phyloP scores from a whole-genome alignment of 2,888 invertebrate genomes.

The Eudemis profundana region DNA sequence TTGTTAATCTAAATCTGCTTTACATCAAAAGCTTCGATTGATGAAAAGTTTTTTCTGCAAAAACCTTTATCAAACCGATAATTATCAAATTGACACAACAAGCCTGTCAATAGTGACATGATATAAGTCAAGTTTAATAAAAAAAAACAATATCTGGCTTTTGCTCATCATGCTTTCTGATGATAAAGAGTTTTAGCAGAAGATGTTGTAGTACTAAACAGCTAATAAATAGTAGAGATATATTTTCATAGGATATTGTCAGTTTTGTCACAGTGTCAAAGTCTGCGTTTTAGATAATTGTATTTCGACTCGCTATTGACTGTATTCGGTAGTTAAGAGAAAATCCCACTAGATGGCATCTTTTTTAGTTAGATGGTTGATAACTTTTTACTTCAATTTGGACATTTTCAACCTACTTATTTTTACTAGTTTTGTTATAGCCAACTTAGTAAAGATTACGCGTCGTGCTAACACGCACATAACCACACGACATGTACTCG shows the following conservation, averaged over 20 bases:
- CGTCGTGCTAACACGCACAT: neutral
- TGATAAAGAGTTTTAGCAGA: neutral
- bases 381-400: neutral
- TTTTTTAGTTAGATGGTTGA: constrained; percentile 12
- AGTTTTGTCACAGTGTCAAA: constrained; percentile 13
- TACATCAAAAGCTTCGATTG: no score
- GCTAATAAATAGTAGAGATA: neutral
- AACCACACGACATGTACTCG: no score
- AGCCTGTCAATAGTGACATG: neutral
- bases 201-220: neutral
- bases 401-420: neutral
- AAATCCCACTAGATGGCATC: constrained; percentile 22
- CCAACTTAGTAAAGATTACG: neutral
- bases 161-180: neutral
- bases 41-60: no score
- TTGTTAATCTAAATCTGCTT: neutral
- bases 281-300: constrained; percentile 23
- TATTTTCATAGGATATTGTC: constrained; percentile 19
- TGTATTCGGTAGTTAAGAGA: constrained; percentile 2
- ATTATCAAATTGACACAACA: neutral
- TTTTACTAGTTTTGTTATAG: neutral
- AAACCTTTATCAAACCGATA: neutral
- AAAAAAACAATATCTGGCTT: no score
- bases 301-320: constrained; percentile 14
- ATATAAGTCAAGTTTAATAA: neutral